Base-by-base conservation (phyloP, 2,888 invertebrate genomes). In the Hyposoter dolosus region DNA sequence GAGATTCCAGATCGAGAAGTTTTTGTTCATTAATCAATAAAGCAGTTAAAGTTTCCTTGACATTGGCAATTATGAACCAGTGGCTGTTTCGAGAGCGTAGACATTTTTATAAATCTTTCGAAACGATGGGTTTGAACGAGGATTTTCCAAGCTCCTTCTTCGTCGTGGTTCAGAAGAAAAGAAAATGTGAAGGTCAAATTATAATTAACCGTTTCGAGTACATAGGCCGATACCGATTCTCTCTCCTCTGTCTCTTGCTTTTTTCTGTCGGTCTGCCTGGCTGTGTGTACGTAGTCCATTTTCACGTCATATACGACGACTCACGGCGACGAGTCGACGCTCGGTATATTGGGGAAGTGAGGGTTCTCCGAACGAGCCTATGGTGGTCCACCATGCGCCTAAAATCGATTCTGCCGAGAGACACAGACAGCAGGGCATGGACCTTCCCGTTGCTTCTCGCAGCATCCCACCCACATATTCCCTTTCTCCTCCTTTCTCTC, bases 371-470 rank as follows among this genome's bases (percentile, higher is more conserved):
- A 69, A 83, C 78, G 85, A 88, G 87, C 88, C 91, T 91, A 90
- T 91, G 90, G 89, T 90, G 91, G 92, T 91, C 86, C 86, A 83
- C 91, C 91, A 91, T 88, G 90, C 90, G 89, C 91, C 90, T 91
- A 90, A 92, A 92, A 93, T 93, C 93, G 92, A 93, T 93, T 91
- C 90, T 89, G 89, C 56, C 83, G 75, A 90, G 92, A 90, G 90
- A 91, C 90, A 91, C 76, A 78, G 75, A 77, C 83, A 75, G 60
- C 69, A 53, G 50, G 90, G 91, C 91, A 92, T 91, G 90, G 90
- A 91, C 91, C 91, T 92, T 88, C 84, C 87, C 66, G 35, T 63
- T 75, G 19, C 74, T 68, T 45, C 56, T 68, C 74, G 65, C 74
- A 66, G 81, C 81, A 56, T 81, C 66, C 72, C 63, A 50, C 71